Base-by-base conservation (phyloP, 2,888 invertebrate species). In the Coelopa pilipes region DNA sequence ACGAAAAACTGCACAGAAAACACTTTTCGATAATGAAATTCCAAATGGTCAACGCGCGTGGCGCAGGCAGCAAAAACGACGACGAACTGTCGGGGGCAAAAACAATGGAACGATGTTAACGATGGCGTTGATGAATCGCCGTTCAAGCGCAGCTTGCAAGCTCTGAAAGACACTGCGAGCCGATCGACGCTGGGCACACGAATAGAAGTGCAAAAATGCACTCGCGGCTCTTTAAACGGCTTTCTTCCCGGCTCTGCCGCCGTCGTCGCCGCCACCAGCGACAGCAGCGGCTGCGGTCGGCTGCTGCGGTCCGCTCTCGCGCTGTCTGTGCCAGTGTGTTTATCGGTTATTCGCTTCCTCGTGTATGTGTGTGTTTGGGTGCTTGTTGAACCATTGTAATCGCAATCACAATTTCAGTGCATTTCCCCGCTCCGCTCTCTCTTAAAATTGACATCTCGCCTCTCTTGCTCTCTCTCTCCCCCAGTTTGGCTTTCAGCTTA, bases 191-290 rank as follows among this genome's bases (percentile, higher is more conserved):
- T 75, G 76, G 73, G 73, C 76, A 67, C 74, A 76, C 79, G 76
- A 79, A 73, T 79, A 80, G 79, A 78, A 76, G 76, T 76, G 77
- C 73, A 65, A 55, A 68, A 74, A 70, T 78, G 76, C 74, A 79
- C 55, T 67, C 63, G 67, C 78, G 77, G 71, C 76, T 77, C 78
- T 83, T 79, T 78, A 78, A 75, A 60, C 62, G 50, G 45, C 63
- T 57, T 65, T 63, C 46, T 63, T 59, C 60, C 46, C 49, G 46
- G 46, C 19, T 65, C n/a, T 53, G 15, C 2, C 34, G 34, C 34
- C 7, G 7, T 4, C 34, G 34, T 7, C 7, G 34, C 34, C 7
- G 34, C 2, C 34, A 7, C 7, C 34, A 7, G 7, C 34, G 34
- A 4, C 34, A 7, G 46, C 24, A 45, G 68, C 46, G 63, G 55